Base-by-base conservation (phyloP, 2,113 vertebrate species). In the Hymenochirus boettgeri region DNA sequence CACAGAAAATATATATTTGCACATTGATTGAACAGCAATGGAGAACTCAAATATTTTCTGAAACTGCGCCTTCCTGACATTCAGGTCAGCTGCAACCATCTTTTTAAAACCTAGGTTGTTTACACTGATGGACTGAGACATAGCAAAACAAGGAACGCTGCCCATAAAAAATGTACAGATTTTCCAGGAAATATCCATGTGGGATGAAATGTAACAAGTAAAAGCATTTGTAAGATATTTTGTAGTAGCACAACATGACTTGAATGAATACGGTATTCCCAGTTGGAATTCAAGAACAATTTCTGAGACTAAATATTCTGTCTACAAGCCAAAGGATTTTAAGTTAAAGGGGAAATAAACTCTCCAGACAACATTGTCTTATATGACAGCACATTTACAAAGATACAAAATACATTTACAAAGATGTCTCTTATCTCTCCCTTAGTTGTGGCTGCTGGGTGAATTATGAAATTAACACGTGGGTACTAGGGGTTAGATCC, bases 41-140 rank as follows among this genome's bases (percentile, higher is more conserved):
- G 54, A 57, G 29, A 57, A 57, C 18, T 37, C 31, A 57, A 57
- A 57, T 35, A 37, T 29, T 22, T 35, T 29, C 54, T 57, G 19
- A 19, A 18, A 22, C 37, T 19, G 54, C 4, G 7, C 6, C 26
- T 56, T 26, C 21, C 27, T 56, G 53, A 33, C 54, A 29, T 57
- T 35, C 33, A 56, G 54, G 54, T 57, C 54, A 56, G 11, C 31
- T 22, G 9, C 29, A 37, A 22, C 27, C 27, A 10, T 25, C 12
- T 31, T 13, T 35, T 24, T 21, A 19, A 19, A 19, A 57, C 21
- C 23, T 31, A 35, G 27, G 27, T 35, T 57, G 9, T n/a, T 57
- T 57, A 19, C 8, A 8, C 5, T 35, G 54, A 57, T 57, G 29
- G 19, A 57, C 54, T 21, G 25, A 18, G 11, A 35, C 52, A 35